Evolutionary conservation across 2,888 invertebrate species (phyloP).

Genomic region (Limnephilus auricula): DNA sequence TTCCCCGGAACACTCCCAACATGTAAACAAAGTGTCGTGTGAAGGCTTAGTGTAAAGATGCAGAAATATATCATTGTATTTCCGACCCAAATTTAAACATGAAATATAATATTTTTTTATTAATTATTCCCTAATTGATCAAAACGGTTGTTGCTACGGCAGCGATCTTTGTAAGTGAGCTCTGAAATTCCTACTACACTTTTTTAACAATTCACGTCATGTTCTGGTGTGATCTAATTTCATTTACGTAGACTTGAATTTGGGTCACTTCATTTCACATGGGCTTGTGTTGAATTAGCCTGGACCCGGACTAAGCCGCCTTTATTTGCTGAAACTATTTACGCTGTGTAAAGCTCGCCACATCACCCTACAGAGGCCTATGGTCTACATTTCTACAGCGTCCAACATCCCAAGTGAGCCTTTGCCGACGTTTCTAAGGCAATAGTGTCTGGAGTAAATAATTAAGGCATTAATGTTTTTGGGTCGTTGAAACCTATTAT

Average conservation of each 20-base stretch:
- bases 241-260: not conserved
- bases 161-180: not conserved
- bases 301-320: not conserved
- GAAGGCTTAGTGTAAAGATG: not conserved
- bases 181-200: not conserved
- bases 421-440: constrained; percentile 10
- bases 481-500: not conserved
- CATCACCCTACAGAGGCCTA: not conserved
- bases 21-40: not conserved
- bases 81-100: no score
- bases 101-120: no score
- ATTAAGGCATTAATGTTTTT: not conserved
- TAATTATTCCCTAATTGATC: no score
- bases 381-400: not conserved
- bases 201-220: not conserved
- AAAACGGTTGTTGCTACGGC: not conserved
- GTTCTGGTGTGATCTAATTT: not conserved
- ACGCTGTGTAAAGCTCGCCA: not conserved
- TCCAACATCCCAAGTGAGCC: not conserved
- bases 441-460: constrained; percentile 11
- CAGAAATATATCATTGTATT: not conserved
- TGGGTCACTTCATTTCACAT: constrained; percentile 18
- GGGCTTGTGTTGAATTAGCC: constrained; percentile 28
- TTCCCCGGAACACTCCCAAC: not conserved
- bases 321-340: constrained; percentile 31